These are phyloP conservation scores for Pachycephala philippinensis DNA, from an alignment of 2,113 vertebrate species.

Conservation along the genomic window DNA sequence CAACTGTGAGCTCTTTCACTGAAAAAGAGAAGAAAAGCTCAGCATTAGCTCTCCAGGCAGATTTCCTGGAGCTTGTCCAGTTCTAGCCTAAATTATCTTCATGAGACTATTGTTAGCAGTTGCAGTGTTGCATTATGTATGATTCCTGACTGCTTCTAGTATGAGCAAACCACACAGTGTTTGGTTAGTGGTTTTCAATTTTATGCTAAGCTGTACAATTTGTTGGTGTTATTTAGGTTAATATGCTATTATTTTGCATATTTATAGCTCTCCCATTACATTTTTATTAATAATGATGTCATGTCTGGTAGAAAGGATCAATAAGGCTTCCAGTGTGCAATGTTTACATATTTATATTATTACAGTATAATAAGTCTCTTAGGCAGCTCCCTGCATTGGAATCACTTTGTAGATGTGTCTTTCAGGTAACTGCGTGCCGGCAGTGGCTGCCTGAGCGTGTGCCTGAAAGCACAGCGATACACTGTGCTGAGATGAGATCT, in stretches of 20 bases:
- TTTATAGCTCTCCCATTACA: conserved; percentile 39
- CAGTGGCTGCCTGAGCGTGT: neutral
- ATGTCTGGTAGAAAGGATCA: conserved; percentile 44
- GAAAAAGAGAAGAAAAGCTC: conserved; percentile 9
- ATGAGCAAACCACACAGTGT: conserved; percentile 3
- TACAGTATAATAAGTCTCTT: conserved; percentile 22
- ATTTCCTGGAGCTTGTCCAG: conserved; percentile 51
- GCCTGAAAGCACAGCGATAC: conserved; percentile 1
- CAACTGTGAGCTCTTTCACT: neutral
- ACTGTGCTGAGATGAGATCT: conserved; percentile 34
- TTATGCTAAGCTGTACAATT: conserved; percentile 52
- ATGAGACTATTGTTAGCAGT: conserved; percentile 32
- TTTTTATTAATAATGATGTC: conserved; percentile 62
- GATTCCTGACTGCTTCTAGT: conserved; percentile 31
- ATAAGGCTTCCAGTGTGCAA: neutral
- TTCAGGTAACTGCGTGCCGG: neutral
- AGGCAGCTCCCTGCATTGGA: conserved; percentile 2
- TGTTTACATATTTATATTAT: conserved; percentile 59
- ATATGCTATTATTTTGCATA: conserved; percentile 47
- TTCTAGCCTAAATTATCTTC: conserved; percentile 43
- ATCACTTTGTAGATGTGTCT: conserved; percentile 30
- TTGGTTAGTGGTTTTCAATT: conserved; percentile 47
- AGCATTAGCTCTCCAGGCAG: conserved; percentile 26
- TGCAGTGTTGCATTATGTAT: conserved; percentile 40
- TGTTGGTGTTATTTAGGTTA: conserved; percentile 57